phyloP scores from a whole-genome alignment of 2,797 vertebrate genomes.

The Pogonophryne albipinna region DNA sequence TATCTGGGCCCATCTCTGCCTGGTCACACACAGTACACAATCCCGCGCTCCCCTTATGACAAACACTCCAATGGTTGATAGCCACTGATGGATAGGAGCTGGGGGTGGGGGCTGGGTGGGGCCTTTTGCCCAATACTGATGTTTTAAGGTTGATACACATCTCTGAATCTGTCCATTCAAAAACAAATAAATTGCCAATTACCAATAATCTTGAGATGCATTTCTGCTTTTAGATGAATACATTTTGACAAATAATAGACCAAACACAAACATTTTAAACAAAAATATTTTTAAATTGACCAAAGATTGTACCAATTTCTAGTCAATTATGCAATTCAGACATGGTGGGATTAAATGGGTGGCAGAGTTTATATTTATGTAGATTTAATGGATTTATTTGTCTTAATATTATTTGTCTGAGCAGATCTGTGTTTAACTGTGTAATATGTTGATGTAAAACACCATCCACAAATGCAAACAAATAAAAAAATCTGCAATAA shows the following conservation, averaged over 20 bases:
- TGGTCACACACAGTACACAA: constrained; percentile 67
- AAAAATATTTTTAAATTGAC: neutral
- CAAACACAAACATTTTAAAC: too few relatives aligned
- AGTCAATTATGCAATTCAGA: neutral
- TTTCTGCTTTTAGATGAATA: neutral
- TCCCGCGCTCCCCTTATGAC: constrained; percentile 38
- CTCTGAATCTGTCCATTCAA: neutral
- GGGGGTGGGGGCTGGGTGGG: neutral
- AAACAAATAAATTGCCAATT: neutral
- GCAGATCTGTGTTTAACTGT: too few relatives aligned
- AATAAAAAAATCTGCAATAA: too few relatives aligned
- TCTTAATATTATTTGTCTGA: too few relatives aligned
- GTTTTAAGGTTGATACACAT: constrained; percentile 5
- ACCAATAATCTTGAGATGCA: neutral
- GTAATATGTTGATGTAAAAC: too few relatives aligned
- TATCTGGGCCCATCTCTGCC: constrained; percentile 78
- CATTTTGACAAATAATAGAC: neutral
- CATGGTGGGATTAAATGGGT: too few relatives aligned
- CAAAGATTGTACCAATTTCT: neutral
- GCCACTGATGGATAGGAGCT: constrained; percentile 45
- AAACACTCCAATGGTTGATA: constrained; percentile 47
- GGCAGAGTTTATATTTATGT: neutral
- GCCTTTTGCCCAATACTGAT: neutral
- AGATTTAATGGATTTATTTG: too few relatives aligned
- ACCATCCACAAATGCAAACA: too few relatives aligned